A percentile compares a stretch with the other conserved stretches of the same genome.
These are phyloP conservation scores for Scaptomyza pallida DNA, from an alignment of 1,140 invertebrate species.

Conservation along the genomic window DNA sequence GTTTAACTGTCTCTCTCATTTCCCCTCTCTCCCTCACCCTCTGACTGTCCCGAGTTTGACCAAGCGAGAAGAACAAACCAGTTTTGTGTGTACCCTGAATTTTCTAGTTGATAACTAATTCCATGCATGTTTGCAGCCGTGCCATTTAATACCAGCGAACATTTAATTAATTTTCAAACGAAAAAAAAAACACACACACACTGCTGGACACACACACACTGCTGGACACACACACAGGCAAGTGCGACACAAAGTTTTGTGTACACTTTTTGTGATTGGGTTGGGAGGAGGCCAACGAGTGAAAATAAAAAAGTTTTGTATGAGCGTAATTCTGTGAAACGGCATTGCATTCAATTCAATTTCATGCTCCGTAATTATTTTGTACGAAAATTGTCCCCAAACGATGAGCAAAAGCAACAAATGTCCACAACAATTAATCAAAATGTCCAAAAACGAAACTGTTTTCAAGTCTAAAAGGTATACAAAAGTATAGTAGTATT, in stretches of 20 bases:
- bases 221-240: constrained; percentile 5
- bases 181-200: constrained; percentile 13
- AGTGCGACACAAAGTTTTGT: constrained; percentile 20
- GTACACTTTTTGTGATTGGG: constrained; percentile 4
- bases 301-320: constrained; percentile 46
- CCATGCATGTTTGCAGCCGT: constrained; percentile 50
- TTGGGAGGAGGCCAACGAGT: constrained; percentile 1
- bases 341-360: constrained; percentile 73
- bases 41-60: neutral
- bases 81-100: constrained; percentile 5
- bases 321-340: constrained; percentile 66
- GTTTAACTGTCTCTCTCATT: neutral
- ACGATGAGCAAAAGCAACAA: neutral
- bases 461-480: neutral
- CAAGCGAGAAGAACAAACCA: neutral
- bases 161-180: constrained; percentile 64
- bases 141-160: constrained; percentile 54
- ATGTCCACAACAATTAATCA: constrained; percentile 48
- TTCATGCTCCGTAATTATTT: constrained; percentile 75
- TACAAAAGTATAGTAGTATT: neutral
- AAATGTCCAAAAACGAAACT: constrained; percentile 40
- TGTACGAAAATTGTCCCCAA: constrained; percentile 50
- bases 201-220: constrained; percentile 10
- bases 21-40: too few relatives aligned
- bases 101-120: constrained; percentile 53